Evolutionary conservation across 2,888 invertebrate species (phyloP).

Genomic region (Scaptomyza tumidula): DNA sequence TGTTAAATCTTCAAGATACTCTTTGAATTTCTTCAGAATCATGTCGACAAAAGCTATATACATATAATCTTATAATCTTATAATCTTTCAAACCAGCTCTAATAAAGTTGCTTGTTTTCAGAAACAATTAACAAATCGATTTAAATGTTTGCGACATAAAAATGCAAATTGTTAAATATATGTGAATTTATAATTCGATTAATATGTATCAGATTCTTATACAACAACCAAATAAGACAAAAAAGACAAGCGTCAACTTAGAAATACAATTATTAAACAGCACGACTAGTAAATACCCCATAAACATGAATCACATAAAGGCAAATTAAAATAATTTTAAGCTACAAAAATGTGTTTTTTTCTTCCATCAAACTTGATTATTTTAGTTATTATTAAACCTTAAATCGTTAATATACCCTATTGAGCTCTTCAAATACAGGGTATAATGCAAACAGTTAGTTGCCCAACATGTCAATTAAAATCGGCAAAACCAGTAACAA

Average conservation of each 20-base stretch:
- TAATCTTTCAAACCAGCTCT: constrained; percentile 2
- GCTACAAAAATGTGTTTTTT: background rate
- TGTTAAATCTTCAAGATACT: background rate
- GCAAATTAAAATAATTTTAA: background rate
- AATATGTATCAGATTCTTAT: constrained; percentile 10
- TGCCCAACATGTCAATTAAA: constrained; percentile 6
- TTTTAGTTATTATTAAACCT: background rate
- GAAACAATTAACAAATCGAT: constrained; percentile 27
- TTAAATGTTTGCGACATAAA: constrained; percentile 39
- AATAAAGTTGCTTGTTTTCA: background rate
- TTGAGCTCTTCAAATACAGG: background rate
- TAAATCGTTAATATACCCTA: background rate
- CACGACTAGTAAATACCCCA: constrained; percentile 5
- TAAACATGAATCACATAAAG: background rate
- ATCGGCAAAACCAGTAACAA: constrained; percentile 22
- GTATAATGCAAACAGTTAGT: constrained; percentile 5
- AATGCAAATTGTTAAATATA: constrained; percentile 14
- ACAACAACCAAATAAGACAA: constrained; percentile 4
- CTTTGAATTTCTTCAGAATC: background rate
- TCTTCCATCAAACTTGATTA: background rate
- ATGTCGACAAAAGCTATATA: too few species aligned
- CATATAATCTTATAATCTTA: background rate
- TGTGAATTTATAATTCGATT: constrained; percentile 35
- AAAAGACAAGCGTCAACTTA: constrained; percentile 4
- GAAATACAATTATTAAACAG: background rate